These are phyloP conservation scores for Acestrorhynchus altus DNA, from an alignment of 2,797 vertebrate species.

Conservation along the genomic window DNA sequence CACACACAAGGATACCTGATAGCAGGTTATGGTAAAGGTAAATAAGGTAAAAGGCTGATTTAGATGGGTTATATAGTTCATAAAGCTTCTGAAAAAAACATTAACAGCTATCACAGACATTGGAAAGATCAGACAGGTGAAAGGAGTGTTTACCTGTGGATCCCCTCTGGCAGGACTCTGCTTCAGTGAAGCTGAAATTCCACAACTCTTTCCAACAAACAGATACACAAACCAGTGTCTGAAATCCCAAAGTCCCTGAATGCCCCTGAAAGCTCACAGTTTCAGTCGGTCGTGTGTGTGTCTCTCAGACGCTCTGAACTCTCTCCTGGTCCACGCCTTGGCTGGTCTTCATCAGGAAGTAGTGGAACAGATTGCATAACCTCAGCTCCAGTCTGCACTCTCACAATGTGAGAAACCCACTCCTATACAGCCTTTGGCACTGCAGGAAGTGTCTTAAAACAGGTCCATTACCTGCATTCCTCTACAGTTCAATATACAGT, in stretches of 20 bases:
- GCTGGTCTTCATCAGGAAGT: slow-evolving; percentile 53
- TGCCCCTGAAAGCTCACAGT: background rate
- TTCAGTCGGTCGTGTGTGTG: background rate
- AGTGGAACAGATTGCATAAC: slow-evolving; percentile 45
- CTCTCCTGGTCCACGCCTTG: slow-evolving; percentile 51
- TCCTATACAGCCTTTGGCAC: background rate
- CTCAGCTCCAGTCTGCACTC: background rate
- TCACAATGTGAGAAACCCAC: background rate
- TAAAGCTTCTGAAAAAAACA: too few relatives aligned
- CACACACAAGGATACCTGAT: too few relatives aligned
- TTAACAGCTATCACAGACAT: too few relatives aligned
- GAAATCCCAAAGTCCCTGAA: background rate
- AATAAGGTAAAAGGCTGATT: too few relatives aligned
- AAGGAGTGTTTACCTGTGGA: slow-evolving; percentile 12
- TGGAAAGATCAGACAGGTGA: background rate
- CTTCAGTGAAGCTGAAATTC: background rate
- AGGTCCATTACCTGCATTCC: background rate
- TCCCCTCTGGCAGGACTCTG: background rate
- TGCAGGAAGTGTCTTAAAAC: background rate
- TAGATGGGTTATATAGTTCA: too few relatives aligned
- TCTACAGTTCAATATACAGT: too few relatives aligned
- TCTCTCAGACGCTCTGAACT: background rate
- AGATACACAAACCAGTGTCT: background rate
- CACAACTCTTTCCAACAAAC: background rate
- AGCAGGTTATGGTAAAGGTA: too few relatives aligned